phyloP scores from a whole-genome alignment of 2,113 vertebrate species.

The Eubucco bourcierii region DNA sequence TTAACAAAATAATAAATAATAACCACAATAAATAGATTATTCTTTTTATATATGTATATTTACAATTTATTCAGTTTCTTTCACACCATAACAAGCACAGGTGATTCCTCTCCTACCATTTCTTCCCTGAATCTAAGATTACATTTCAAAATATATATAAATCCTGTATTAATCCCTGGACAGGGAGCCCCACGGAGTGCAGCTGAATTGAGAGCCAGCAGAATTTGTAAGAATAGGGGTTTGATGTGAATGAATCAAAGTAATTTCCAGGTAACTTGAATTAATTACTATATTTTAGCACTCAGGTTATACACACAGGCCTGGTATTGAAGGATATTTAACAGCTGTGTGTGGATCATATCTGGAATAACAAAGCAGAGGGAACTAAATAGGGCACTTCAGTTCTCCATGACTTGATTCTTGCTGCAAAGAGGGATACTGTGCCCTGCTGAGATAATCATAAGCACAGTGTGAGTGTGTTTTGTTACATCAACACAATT shows the following conservation, averaged over 20 bases:
- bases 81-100: background rate
- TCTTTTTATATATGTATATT: background rate
- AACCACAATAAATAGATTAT: too few relatives aligned
- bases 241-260: background rate
- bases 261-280: background rate
- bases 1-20: too few relatives aligned
- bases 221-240: background rate
- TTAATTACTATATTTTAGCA: constrained; percentile 37
- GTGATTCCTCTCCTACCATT: background rate
- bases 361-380: background rate
- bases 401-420: background rate
- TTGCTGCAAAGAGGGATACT: background rate
- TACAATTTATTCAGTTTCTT: background rate
- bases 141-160: background rate
- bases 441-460: constrained; percentile 11
- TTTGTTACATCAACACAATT: constrained; percentile 42
- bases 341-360: background rate
- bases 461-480: constrained; percentile 6
- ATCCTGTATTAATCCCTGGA: background rate
- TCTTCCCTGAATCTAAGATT: background rate
- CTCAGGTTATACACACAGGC: constrained; percentile 6
- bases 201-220: background rate
- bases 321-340: background rate
- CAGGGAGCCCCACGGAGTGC: background rate
- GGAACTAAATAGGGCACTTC: background rate